phyloP scores from a whole-genome alignment of 2,888 invertebrate genomes.

The Petrolisthes cinctipes region DNA sequence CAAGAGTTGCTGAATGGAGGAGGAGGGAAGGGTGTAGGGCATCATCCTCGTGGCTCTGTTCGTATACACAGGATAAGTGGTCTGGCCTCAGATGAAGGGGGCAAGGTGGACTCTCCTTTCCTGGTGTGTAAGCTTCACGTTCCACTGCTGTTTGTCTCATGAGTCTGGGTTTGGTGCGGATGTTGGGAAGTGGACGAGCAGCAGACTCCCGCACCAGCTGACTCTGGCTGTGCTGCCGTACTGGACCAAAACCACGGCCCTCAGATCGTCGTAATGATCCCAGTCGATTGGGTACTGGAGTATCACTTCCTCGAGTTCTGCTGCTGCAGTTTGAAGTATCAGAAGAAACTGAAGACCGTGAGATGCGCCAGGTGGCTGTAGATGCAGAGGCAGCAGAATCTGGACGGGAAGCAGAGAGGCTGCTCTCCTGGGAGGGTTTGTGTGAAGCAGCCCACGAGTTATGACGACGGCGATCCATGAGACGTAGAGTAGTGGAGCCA shows the following conservation, averaged over 20 bases:
- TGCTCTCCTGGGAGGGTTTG: slow-evolving; percentile 92
- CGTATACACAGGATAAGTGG: slow-evolving; percentile 64
- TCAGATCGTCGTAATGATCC: slow-evolving; percentile 37
- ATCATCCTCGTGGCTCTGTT: slow-evolving; percentile 64
- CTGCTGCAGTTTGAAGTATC: slow-evolving; percentile 70
- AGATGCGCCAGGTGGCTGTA: slow-evolving; percentile 89
- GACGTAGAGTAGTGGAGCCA: slow-evolving; percentile 70
- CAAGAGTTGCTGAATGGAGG: slow-evolving; percentile 44
- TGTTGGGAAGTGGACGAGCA: slow-evolving; percentile 25
- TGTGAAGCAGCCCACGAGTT: slow-evolving; percentile 88
- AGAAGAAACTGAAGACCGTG: slow-evolving; percentile 83
- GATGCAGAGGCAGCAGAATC: slow-evolving; percentile 91
- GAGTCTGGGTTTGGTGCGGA: slow-evolving; percentile 77
- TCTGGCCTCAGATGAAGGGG: slow-evolving; percentile 63
- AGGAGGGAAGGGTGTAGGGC: slow-evolving; percentile 35
- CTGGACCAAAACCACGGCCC: slow-evolving; percentile 25
- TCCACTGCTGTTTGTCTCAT: slow-evolving; percentile 85
- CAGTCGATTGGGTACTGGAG: not conserved
- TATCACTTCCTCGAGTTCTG: slow-evolving; percentile 44
- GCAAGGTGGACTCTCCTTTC: slow-evolving; percentile 58
- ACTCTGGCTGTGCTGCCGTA: slow-evolving; percentile 43
- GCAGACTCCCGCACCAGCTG: slow-evolving; percentile 31
- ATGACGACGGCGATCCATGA: slow-evolving; percentile 74
- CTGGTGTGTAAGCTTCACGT: slow-evolving; percentile 73
- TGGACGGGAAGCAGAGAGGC: slow-evolving; percentile 88